A percentile compares a stretch with the other conserved stretches of the same genome.
Evolutionary conservation across 2,797 vertebrate species (phyloP).

Genomic region (Philypnodon macrostomus): DNA sequence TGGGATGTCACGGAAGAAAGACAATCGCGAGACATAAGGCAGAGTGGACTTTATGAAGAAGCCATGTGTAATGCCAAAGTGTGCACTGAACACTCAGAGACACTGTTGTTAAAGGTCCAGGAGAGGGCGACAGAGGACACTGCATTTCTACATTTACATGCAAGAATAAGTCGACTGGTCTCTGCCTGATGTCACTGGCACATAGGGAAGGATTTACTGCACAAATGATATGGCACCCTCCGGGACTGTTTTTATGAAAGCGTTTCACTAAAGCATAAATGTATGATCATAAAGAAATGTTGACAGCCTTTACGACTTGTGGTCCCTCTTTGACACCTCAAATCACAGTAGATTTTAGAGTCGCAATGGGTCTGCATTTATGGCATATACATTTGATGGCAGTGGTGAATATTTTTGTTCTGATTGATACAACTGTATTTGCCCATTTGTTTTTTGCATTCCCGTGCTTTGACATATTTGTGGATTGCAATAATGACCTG

Average conservation of each 20-base stretch:
- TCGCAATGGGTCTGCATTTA: conserved; percentile 31
- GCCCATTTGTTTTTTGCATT: conserved; percentile 69
- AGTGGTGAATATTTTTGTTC: conserved; percentile 34
- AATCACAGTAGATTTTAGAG: conserved; percentile 24
- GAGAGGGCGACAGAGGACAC: conserved; percentile 48
- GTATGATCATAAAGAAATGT: conserved; percentile 43
- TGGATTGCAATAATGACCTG: too few species aligned
- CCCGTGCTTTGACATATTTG: conserved; percentile 67
- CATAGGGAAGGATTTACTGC: conserved; percentile 58
- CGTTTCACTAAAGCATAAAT: conserved; percentile 38
- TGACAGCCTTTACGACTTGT: conserved; percentile 41
- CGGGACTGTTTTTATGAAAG: conserved; percentile 44
- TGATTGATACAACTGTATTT: conserved; percentile 24
- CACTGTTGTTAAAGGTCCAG: conserved; percentile 49
- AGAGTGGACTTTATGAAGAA: conserved; percentile 29
- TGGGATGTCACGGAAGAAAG: conserved; percentile 33
- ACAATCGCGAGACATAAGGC: conserved; percentile 28
- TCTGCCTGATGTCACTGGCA: conserved; percentile 63
- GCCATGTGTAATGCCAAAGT: conserved; percentile 34
- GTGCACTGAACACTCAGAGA: conserved; percentile 54
- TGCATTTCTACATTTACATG: too few species aligned
- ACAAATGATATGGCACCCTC: conserved; percentile 42
- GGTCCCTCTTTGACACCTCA: conserved; percentile 38
- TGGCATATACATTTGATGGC: conserved; percentile 32
- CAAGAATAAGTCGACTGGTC: too few species aligned